These are phyloP conservation scores for Trichonephila clavata DNA, from an alignment of 1,140 invertebrate species.

Conservation along the genomic window DNA sequence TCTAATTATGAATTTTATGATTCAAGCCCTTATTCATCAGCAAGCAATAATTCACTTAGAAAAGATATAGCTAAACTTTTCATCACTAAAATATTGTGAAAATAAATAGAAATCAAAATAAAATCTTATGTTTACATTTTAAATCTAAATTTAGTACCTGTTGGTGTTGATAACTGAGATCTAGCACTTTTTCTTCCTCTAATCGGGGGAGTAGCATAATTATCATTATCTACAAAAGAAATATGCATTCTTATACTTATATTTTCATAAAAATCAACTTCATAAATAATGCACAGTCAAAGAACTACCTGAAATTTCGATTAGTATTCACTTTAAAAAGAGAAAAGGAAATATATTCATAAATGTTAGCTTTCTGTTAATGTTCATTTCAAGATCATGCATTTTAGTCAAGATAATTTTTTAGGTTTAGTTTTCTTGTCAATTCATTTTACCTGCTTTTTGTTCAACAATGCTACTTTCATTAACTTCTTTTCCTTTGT, in stretches of 20 bases:
- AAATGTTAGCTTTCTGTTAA: not conserved
- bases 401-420: not conserved
- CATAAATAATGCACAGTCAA: not conserved
- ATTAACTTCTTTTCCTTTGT: not conserved
- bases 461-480: not conserved
- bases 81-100: too few relatives aligned
- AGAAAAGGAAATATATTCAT: not conserved
- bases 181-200: not conserved
- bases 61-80: too few relatives aligned
- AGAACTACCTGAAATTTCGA: not conserved
- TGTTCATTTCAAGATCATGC: not conserved
- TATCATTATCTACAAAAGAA: not conserved
- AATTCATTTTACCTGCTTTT: not conserved
- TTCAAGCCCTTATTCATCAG: too few relatives aligned
- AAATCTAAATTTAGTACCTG: not conserved
- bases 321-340: not conserved
- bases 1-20: too few relatives aligned
- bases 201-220: not conserved
- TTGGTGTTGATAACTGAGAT: not conserved
- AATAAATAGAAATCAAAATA: too few relatives aligned
- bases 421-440: not conserved
- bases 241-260: too few relatives aligned
- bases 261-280: not conserved
- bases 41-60: too few relatives aligned
- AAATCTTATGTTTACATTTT: too few relatives aligned